Percentiles rank a stretch among this genome's conserved stretches.
Conservation (phyloP, 2,113 vertebrate genomes). For the Platichthys stellatus region DNA sequence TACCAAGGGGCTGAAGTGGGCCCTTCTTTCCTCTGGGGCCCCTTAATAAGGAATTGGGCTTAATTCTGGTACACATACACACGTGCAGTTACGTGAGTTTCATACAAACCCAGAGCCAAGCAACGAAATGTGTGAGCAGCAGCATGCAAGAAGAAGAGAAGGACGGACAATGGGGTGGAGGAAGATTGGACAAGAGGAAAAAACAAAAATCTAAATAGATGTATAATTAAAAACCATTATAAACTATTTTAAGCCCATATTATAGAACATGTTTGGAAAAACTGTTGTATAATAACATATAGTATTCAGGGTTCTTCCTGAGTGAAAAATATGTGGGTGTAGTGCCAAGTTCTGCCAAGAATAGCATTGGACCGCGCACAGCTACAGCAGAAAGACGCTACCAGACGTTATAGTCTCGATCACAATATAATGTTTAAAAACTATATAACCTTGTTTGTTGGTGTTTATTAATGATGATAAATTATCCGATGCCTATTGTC, state of each 20-base stretch:
- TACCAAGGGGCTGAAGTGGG: constrained; percentile 60
- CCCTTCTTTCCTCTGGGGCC: constrained; percentile 55
- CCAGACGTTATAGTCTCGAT: too few species aligned
- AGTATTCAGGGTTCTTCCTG: too few species aligned
- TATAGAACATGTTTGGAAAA: neutral
- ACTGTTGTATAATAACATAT: too few species aligned
- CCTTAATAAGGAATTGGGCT: constrained; percentile 68
- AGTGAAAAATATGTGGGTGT: too few species aligned
- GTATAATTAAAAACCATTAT: neutral
- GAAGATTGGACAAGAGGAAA: constrained; percentile 14
- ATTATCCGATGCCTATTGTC: too few species aligned
- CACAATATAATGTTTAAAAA: too few species aligned
- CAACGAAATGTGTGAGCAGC: constrained; percentile 50
- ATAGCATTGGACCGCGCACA: too few species aligned
- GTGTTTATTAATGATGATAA: too few species aligned
- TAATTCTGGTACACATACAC: constrained; percentile 54
- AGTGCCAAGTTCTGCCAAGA: too few species aligned
- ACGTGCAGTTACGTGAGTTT: constrained; percentile 1
- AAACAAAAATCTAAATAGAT: neutral
- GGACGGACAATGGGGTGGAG: constrained; percentile 12
- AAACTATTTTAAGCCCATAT: neutral
- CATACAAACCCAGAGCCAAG: constrained; percentile 58
- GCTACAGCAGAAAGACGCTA: too few species aligned
- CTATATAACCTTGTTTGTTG: too few species aligned
- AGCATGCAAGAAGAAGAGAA: constrained; percentile 57